Percentiles rank a stretch among this genome's conserved stretches.
Conservation (phyloP, 2,888 invertebrate genomes). For the Crocallis elinguaria region DNA sequence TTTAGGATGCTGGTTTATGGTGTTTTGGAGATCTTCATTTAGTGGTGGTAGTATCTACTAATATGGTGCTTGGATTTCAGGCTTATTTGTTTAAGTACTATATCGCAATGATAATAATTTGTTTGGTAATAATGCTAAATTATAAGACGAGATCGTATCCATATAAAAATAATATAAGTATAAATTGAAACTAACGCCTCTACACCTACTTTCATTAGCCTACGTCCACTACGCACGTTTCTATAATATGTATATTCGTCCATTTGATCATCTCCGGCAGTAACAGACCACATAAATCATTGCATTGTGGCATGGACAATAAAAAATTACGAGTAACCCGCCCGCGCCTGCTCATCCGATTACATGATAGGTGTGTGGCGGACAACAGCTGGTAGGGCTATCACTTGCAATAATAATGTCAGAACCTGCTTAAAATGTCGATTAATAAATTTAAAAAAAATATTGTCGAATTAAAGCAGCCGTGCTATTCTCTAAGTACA, state of each 20-base stretch:
- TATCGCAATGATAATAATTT: no score
- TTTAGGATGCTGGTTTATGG: background rate
- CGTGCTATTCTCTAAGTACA: no score
- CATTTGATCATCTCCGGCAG: background rate
- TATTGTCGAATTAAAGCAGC: no score
- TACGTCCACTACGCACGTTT: background rate
- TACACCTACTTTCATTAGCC: slow-evolving; percentile 19
- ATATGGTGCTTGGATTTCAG: background rate
- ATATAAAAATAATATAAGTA: no score
- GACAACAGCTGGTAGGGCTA: slow-evolving; percentile 25
- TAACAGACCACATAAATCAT: slow-evolving; percentile 31
- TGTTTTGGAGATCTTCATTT: background rate
- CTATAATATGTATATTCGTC: background rate
- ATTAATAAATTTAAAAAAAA: no score
- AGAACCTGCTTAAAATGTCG: no score
- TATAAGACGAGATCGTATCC: no score
- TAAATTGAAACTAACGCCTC: background rate
- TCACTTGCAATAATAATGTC: no score
- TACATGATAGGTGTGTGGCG: slow-evolving; percentile 30
- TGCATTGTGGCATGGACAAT: slow-evolving; percentile 28
- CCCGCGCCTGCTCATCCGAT: slow-evolving; percentile 49
- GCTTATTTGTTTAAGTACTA: background rate
- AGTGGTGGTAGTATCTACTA: background rate
- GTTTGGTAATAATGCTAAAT: no score
- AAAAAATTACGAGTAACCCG: slow-evolving; percentile 38